Base-by-base conservation (phyloP, 1,140 invertebrate genomes). In the Heliconius himera region DNA sequence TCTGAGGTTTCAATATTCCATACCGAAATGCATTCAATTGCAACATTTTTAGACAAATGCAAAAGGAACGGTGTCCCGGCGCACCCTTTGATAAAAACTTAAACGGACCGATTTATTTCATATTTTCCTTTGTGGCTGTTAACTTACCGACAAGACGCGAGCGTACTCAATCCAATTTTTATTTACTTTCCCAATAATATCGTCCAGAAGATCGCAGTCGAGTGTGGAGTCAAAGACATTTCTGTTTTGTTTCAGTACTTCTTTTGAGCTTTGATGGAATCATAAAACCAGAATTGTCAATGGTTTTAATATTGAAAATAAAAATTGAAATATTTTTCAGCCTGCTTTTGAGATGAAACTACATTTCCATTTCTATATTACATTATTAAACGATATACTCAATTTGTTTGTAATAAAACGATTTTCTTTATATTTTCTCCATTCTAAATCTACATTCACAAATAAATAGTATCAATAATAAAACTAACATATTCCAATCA, bases 1-100 rank as follows among this genome's bases (percentile, higher is more conserved):
- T 90, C 87, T 90, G 88, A 91, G 89, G 89, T 93, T 92, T 92
- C 92, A 92, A 93, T 93, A 92, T 92, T 93, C 90, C 91, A 91
- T 89, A 92, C 89, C 85, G 88, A 91, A 92, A 89, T 91, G 90
- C 92, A 92, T 92, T 92, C 89, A 89, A 91, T 90, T 92, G 92
- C 91, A 91, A 91, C 83, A 92, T 92, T 92, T 92, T 92, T 90
- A 90, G 86, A 92, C 88, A 90, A 90, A 91, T 88, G 84, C 85
- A 87, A 89, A 88, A 88, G 88, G 81, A 89, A 83, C 76, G 76
- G 60, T 81, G 82, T 84, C 81, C 78, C 79, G 84, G 76, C 78
- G 83, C 82, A 77, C 84, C 80, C 78, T 86, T 87, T 85, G 82
- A 87, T 80, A 82, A 87, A 88, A 90, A 88, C 83, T 83, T 83